Conservation (phyloP, 2,888 invertebrate genomes). For the Caenorhabditis sinica region DNA sequence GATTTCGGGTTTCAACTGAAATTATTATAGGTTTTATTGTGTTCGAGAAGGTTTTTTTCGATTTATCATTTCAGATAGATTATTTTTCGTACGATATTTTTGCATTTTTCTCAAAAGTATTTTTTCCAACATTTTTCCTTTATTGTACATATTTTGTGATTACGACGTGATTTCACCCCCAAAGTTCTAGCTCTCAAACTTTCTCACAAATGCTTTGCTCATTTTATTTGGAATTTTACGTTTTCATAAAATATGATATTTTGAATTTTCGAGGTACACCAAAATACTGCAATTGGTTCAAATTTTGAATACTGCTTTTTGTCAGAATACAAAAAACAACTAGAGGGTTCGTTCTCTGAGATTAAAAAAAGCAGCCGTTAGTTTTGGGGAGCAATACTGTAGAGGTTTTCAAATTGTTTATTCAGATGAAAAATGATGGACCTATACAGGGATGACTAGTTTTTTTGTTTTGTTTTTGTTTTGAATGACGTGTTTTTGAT, state of each 20-base stretch:
- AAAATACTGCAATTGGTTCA: not conserved
- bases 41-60: not conserved
- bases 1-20: conserved; percentile 19
- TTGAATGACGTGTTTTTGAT: not conserved
- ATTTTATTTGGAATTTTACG: conserved; percentile 19
- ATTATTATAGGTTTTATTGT: conserved; percentile 40
- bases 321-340: not conserved
- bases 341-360: conserved; percentile 35
- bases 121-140: not conserved
- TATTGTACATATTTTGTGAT: conserved; percentile 60
- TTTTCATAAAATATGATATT: conserved; percentile 13
- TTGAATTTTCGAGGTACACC: not conserved
- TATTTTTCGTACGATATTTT: not conserved
- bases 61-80: conserved; percentile 11
- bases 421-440: conserved; percentile 43
- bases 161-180: conserved; percentile 39
- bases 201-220: conserved; percentile 49
- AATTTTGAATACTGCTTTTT: conserved; percentile 5
- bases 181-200: conserved; percentile 26
- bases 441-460: conserved; percentile 49
- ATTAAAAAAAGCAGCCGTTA: conserved; percentile 60
- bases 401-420: conserved; percentile 39
- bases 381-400: conserved; percentile 44
- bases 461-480: not conserved
- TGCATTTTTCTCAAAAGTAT: conserved; percentile 3